A percentile compares a stretch with the other conserved stretches of the same genome.
Conservation (phyloP, 2,113 vertebrate species). For the Varanus salvator region DNA sequence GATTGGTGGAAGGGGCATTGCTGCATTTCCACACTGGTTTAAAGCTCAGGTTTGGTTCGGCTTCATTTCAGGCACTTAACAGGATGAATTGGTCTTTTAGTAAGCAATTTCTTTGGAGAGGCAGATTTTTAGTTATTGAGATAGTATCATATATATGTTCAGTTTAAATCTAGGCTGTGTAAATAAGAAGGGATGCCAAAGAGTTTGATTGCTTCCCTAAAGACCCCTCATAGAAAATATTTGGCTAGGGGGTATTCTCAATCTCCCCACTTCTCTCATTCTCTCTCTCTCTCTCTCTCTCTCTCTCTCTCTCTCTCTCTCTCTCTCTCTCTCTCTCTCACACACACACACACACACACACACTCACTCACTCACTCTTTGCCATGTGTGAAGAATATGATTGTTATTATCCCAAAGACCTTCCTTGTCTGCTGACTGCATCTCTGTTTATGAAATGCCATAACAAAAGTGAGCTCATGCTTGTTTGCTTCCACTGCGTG, state of each 20-base stretch:
- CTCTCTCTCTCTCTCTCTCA: neutral
- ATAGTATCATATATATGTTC: neutral
- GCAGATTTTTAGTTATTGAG: slow-evolving; percentile 64
- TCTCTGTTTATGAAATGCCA: slow-evolving; percentile 84
- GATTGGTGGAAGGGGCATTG: slow-evolving; percentile 24
- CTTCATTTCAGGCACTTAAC: neutral
- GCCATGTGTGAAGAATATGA: slow-evolving; percentile 53
- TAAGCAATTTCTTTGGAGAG: slow-evolving; percentile 52
- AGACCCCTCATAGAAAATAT: slow-evolving; percentile 53
- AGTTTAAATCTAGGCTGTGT: neutral
- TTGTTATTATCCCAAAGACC: slow-evolving; percentile 69
- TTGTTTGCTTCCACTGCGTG: slow-evolving; percentile 82
- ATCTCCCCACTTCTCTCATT: neutral
- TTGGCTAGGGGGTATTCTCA: neutral
- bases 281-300: slow-evolving; percentile 1
- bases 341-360: too few species aligned
- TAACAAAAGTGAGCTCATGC: slow-evolving; percentile 82
- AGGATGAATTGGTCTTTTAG: slow-evolving; percentile 4
- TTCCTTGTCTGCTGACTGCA: slow-evolving; percentile 72
- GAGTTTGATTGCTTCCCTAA: slow-evolving; percentile 57
- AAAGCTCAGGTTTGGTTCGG: neutral
- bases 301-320: too few species aligned
- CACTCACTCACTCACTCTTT: slow-evolving; percentile 40
- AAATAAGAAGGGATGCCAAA: slow-evolving; percentile 5
- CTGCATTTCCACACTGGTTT: neutral